Base-by-base conservation (phyloP, 1,140 invertebrate genomes). In the Dryas iulia region DNA sequence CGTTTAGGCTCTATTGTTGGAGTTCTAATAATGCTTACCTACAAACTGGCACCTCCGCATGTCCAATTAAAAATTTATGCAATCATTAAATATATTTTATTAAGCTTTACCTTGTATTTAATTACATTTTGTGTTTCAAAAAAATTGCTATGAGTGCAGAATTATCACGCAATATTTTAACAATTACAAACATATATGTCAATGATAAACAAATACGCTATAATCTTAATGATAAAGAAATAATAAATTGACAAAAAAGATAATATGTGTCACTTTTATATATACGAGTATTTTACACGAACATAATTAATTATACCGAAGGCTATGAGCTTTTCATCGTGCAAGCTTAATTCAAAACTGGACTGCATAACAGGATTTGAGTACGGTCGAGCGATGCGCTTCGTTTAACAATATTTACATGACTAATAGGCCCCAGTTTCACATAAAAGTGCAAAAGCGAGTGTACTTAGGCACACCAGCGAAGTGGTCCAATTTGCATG, bases 401-500 rank as follows among this genome's bases (percentile, higher is more conserved):
- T 70, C 83, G 72, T 79, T 88, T 86, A 87, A 86, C 78, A 82
- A 86, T 87, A 89, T 90, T 89, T 87, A 86, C 87, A 89, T 87
- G 80, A 79, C 70, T 90, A 86, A 90, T 89, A 75, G 77, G 59
- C 74, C 74, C 78, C 79, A 78, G 78, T 88, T 90, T 88, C 81
- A 83, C 82, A 85, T 88, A 87, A 90, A 90, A 88, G 79, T 86
- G 81, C 79, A 87, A 87, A 85, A 86, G 83, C 83, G 79, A 87
- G 79, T 81, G 82, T 83, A 84, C 83, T 86, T 86, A 87, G 86
- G 81, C 77, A 78, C 85, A 82, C 79, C 78, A 79, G 79, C 69
- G 83, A 86, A 89, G 83, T 88, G 86, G 81, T 86, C 79, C 87
- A 91, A 91, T 91, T 91, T 91, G 81, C 87, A 91, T 90, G 83